Evolutionary conservation across 2,113 vertebrate species (phyloP).

Genomic region (Anhinga anhinga): DNA sequence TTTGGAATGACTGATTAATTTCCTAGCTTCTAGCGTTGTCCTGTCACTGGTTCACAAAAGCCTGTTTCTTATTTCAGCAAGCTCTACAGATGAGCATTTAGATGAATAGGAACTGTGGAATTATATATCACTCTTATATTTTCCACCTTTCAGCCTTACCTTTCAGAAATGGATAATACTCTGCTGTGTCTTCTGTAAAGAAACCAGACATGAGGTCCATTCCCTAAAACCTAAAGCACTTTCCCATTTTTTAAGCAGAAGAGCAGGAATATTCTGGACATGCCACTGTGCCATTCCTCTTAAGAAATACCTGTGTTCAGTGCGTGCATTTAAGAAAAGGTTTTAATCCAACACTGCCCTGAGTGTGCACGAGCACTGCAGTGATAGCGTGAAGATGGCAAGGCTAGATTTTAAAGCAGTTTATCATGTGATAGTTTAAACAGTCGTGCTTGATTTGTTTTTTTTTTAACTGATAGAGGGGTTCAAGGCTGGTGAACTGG

Average conservation of each 20-base stretch:
- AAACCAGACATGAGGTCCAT: background rate
- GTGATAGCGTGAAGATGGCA: background rate
- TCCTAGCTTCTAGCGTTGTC: background rate
- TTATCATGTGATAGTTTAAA: background rate
- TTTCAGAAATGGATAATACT: background rate
- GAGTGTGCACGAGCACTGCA: background rate
- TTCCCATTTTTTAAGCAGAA: background rate
- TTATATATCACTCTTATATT: background rate
- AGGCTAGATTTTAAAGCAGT: background rate
- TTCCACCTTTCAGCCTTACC: background rate
- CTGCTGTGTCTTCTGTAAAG: background rate
- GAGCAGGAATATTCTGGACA: background rate
- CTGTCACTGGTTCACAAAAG: background rate
- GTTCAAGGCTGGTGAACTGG: background rate
- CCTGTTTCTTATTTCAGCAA: background rate
- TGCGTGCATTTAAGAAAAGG: background rate
- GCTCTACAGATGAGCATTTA: background rate
- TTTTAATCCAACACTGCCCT: background rate
- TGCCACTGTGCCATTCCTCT: background rate
- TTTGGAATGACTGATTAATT: background rate
- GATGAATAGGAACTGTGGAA: background rate
- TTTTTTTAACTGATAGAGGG: background rate
- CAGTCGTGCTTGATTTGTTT: background rate
- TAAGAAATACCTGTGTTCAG: background rate
- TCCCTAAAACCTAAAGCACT: background rate